Evolutionary conservation across 2,113 vertebrate genomes (phyloP).

Genomic region (Cyanoderma ruficeps): DNA sequence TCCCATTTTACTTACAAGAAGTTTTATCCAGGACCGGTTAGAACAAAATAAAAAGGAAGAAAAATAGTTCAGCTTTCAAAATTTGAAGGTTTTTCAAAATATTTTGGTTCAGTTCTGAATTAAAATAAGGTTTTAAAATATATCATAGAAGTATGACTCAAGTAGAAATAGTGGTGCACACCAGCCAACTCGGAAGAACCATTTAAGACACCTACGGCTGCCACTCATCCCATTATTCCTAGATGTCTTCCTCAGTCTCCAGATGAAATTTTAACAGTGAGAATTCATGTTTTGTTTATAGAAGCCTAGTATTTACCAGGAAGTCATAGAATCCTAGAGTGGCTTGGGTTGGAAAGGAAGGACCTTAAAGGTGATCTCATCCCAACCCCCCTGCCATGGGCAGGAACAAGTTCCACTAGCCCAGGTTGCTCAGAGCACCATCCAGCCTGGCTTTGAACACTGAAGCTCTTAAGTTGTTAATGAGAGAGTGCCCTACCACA

Average conservation of each 20-base stretch:
- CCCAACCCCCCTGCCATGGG: background rate
- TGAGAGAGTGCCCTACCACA: background rate
- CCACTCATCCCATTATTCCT: background rate
- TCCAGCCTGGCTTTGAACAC: background rate
- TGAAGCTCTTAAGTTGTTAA: background rate
- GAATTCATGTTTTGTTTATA: background rate
- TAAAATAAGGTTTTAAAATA: background rate
- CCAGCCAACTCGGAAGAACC: background rate
- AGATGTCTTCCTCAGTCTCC: background rate
- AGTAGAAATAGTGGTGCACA: background rate
- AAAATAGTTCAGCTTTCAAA: background rate
- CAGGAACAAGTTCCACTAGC: background rate
- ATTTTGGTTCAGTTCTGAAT: background rate
- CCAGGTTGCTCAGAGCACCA: background rate
- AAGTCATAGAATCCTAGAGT: background rate
- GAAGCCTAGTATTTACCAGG: background rate
- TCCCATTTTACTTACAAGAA: background rate
- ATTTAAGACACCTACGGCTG: background rate
- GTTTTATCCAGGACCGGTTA: background rate
- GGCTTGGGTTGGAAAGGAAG: background rate
- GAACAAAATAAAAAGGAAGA: background rate
- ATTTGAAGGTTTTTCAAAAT: background rate
- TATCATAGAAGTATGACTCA: background rate
- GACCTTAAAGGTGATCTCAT: background rate
- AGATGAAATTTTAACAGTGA: background rate